Conservation (phyloP, 2,888 invertebrate species). For the Suillia variegata region DNA sequence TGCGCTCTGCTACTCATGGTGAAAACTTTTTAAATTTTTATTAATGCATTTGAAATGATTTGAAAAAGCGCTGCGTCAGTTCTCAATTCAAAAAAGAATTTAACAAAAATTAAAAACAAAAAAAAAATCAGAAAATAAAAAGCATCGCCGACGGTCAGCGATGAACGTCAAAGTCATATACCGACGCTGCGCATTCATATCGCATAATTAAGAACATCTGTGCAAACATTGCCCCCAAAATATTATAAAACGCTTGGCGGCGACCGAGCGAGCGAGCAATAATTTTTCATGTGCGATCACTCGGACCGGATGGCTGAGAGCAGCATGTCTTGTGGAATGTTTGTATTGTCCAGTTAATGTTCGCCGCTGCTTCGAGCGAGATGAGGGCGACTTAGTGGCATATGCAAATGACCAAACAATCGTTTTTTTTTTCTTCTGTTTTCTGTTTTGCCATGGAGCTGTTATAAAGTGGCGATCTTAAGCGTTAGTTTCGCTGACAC, state of each 20-base stretch:
- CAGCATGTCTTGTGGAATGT: not conserved
- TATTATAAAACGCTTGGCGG: conserved; percentile 14
- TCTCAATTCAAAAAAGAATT: too few relatives aligned
- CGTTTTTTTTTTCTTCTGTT: not conserved
- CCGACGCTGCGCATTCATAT: conserved; percentile 32
- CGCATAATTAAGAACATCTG: conserved; percentile 51
- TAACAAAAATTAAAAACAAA: too few relatives aligned
- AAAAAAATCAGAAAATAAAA: too few relatives aligned
- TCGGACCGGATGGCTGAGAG: not conserved
- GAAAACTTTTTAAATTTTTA: not conserved
- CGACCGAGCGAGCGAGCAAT: not conserved
- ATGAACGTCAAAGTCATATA: not conserved
- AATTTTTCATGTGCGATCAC: not conserved
- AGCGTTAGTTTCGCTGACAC: too few relatives aligned
- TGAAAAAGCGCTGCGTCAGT: not conserved
- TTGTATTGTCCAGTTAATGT: not conserved
- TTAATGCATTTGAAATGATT: not conserved
- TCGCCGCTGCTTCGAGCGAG: too few relatives aligned
- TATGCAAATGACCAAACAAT: not conserved
- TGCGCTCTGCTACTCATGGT: too few relatives aligned
- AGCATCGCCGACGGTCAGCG: not conserved
- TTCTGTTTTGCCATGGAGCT: not conserved
- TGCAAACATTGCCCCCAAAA: conserved; percentile 44
- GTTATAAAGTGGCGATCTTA: too few relatives aligned
- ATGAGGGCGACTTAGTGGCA: not conserved